A percentile compares a stretch with the other conserved stretches of the same genome.
Conservation (phyloP, 2,113 vertebrate species). For the Gila orcuttii region DNA sequence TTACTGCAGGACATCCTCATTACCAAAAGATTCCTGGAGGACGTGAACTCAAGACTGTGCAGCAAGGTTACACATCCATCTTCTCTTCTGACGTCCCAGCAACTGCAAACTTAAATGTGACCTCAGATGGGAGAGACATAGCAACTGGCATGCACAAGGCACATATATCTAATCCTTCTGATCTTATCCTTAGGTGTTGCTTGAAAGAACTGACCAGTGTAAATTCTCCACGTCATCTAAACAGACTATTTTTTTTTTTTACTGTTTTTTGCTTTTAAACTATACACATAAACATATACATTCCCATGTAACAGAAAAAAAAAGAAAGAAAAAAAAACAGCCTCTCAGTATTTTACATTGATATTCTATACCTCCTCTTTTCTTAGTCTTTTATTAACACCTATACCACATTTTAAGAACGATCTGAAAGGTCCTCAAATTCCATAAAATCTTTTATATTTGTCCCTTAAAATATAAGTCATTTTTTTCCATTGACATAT, state of each 20-base stretch:
- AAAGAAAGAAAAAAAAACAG: no score
- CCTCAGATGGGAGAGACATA: background rate
- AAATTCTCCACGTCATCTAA: background rate
- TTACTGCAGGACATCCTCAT: conserved; percentile 27
- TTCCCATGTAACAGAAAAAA: no score
- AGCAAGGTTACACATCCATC: background rate
- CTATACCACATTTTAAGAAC: no score
- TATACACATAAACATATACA: no score
- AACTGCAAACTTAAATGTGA: background rate
- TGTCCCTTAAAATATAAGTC: no score
- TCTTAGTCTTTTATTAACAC: no score
- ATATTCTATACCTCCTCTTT: no score
- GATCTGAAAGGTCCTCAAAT: no score
- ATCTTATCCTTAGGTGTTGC: background rate
- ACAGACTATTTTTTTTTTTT: background rate
- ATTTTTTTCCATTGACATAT: no score
- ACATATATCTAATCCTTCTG: background rate
- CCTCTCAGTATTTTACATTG: no score
- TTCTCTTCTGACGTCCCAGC: background rate
- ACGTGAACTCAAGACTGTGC: background rate
- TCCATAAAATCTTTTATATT: no score
- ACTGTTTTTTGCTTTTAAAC: no score
- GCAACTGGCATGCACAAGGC: background rate
- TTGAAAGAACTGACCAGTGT: background rate
- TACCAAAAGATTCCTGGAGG: background rate